Conservation (phyloP, 2,888 invertebrate genomes). For the Pollenia labialis region DNA sequence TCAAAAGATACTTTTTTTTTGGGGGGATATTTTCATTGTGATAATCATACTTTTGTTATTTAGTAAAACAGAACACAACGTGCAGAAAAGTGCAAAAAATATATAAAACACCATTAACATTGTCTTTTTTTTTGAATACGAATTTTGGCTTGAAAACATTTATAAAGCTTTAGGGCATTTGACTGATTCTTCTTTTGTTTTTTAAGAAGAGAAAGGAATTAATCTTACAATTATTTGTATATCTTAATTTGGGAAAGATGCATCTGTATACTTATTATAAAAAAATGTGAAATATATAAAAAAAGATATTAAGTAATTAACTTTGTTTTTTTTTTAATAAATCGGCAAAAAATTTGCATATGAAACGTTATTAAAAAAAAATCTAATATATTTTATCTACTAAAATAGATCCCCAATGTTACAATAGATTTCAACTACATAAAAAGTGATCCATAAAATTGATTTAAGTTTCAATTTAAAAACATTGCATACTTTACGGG, state of each 20-base stretch:
- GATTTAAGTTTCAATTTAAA: too few relatives aligned
- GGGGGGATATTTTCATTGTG: conserved; percentile 52
- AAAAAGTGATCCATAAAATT: too few relatives aligned
- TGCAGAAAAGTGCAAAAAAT: conserved; percentile 6
- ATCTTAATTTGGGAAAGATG: conserved; percentile 20
- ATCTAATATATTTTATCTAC: too few relatives aligned
- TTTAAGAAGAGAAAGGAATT: conserved; percentile 6
- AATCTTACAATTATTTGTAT: conserved; percentile 1
- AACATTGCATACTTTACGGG: too few relatives aligned
- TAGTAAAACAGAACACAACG: conserved; percentile 26
- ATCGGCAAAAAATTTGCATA: too few relatives aligned
- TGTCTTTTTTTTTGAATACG: conserved; percentile 70
- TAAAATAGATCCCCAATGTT: too few relatives aligned
- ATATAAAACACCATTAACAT: conserved; percentile 75
- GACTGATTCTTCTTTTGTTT: conserved; percentile 23
- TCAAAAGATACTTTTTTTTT: conserved; percentile 65
- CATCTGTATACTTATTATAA: conserved; percentile 17
- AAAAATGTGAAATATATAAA: neutral
- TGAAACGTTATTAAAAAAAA: too few relatives aligned
- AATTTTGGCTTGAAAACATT: conserved; percentile 78
- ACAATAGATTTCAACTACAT: too few relatives aligned
- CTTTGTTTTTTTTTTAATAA: too few relatives aligned
- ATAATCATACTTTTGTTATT: conserved; percentile 65
- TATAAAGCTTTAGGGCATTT: conserved; percentile 75
- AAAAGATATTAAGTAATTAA: too few relatives aligned